phyloP scores from a whole-genome alignment of 2,888 invertebrate species.

The Rotaria socialis region DNA sequence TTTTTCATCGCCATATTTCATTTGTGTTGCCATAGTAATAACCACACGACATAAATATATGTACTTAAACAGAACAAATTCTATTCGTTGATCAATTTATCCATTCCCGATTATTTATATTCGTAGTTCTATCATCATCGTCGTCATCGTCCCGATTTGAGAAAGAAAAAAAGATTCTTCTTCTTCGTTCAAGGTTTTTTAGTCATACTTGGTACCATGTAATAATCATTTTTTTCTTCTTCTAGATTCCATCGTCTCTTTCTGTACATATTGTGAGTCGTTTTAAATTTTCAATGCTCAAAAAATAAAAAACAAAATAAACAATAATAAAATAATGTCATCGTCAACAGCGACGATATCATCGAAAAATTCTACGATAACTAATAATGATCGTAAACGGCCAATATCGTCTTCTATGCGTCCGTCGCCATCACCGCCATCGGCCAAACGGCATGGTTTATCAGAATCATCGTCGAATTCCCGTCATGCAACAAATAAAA shows the following conservation, averaged over 20 bases:
- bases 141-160: constrained; percentile 21
- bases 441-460: not conserved
- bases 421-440: not conserved
- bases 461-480: not conserved
- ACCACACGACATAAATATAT: not conserved
- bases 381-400: constrained; percentile 5
- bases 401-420: not conserved
- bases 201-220: not conserved
- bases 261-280: not conserved
- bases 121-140: constrained; percentile 18
- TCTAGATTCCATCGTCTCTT: not conserved
- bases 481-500: not conserved
- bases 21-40: not conserved
- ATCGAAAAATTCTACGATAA: not conserved
- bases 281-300: not conserved
- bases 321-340: not conserved
- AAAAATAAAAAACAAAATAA: not conserved
- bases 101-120: not conserved
- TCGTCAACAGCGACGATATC: constrained; percentile 6
- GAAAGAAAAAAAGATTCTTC: constrained; percentile 16
- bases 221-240: not conserved
- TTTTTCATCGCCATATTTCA: constrained; percentile 1
- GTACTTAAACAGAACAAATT: not conserved
- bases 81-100: constrained; percentile 17
- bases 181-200: constrained; percentile 23